Evolutionary conservation across 64 coral and sea anemone genomes (phyloP), one percentile per base, ranked within the genome.

Genomic region (Montipora capricornis): DNA sequence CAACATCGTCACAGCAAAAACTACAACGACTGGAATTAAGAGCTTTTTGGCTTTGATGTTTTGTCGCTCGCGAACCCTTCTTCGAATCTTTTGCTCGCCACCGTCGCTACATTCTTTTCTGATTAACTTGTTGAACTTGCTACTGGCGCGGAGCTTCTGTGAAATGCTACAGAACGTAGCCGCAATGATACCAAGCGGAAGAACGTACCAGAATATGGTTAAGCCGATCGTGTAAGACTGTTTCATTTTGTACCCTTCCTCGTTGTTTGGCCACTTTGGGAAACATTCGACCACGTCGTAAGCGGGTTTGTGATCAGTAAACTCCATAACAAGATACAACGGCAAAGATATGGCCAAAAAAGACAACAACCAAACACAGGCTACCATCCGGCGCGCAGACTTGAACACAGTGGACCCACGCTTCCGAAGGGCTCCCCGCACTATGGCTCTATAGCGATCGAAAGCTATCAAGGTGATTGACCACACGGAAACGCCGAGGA

Each of bases 21-120:
- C 77, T 6, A 97, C 83, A 3, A 97, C 92, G 8, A 97, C 88
- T 5, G 95, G 95, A 2, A 76, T 97, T 51, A 97, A 94, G 87
- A 97, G 89, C 57, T 81, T 87, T 64, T 97, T 93, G 13, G 95
- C 95, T 83, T 88, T 93, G 24, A 76, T 88, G 37, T 97, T 97
- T 61, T 83, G 89, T 68, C 73, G 76, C 49, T 80, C 68, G 17
- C 95, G 86, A 26, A 68, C 69, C 49, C 68, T 80, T 76, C 82
- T 67, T 6, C 74, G 81, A 6, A 62, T 50, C 49, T 47, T 62
- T 16, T 58, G 20, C 7, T 78, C 6, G 37, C 15, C 22, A 66
- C 50, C 14, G 55, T 67, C 49, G 12, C 13, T 76, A 8, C 17
- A 69, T 44, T 73, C 74, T 77, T 84, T 77, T 49, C 75, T 68